Evolutionary conservation across 2,888 invertebrate genomes (phyloP).

Genomic region (Melikaiella ostensackeni): DNA sequence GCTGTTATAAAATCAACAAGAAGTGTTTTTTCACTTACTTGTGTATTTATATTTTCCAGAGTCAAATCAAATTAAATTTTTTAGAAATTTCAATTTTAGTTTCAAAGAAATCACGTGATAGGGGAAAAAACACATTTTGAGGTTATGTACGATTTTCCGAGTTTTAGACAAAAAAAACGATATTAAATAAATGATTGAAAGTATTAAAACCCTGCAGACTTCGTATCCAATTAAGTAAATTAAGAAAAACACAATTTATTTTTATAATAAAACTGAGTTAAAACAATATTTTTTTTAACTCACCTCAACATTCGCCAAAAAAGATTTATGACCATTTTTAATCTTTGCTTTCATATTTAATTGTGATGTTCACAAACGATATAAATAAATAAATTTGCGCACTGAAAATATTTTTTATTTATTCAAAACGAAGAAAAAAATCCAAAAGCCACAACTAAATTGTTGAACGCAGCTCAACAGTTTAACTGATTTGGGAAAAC

Average conservation of each 20-base stretch:
- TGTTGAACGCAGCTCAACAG: too few species aligned
- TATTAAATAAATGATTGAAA: background rate
- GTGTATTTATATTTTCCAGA: too few species aligned
- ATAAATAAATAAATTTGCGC: background rate
- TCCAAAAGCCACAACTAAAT: background rate
- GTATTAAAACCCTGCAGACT: background rate
- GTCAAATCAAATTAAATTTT: too few species aligned
- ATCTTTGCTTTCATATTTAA: background rate
- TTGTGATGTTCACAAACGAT: background rate
- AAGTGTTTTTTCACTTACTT: too few species aligned
- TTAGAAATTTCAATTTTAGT: too few species aligned
- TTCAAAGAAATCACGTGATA: background rate
- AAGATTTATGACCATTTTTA: background rate
- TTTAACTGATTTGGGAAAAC: background rate
- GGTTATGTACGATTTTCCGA: background rate
- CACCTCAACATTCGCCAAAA: background rate
- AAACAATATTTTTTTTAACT: background rate
- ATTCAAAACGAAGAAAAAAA: background rate
- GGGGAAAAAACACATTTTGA: background rate
- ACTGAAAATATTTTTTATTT: background rate
- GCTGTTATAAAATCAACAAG: too few species aligned
- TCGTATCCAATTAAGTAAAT: background rate
- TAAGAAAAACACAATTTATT: background rate
- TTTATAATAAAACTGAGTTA: background rate
- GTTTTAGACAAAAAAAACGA: background rate